phyloP scores from a whole-genome alignment of 1,140 invertebrate species.

The Drosophila carrolli region DNA sequence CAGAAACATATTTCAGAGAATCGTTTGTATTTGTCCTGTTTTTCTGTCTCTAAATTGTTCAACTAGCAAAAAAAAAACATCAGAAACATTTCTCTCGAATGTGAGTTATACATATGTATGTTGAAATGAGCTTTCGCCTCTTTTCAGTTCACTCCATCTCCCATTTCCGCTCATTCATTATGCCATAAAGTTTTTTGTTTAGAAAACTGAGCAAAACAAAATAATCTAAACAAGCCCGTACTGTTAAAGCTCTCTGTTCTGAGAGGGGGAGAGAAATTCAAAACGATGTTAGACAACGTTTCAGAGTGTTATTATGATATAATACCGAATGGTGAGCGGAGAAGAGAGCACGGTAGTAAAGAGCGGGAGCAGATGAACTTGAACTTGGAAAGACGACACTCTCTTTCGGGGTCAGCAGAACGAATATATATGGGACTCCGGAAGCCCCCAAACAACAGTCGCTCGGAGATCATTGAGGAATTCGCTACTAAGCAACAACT shows the following conservation, averaged over 20 bases:
- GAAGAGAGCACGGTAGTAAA: conserved; percentile 5
- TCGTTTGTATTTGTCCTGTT: no score
- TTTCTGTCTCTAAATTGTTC: no score
- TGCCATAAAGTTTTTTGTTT: conserved; percentile 9
- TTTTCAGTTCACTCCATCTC: not conserved
- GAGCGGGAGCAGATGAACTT: conserved; percentile 29
- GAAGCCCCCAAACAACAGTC: conserved; percentile 9
- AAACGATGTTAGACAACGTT: conserved; percentile 6
- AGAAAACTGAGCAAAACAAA: conserved; percentile 43
- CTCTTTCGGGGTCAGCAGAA: conserved; percentile 6
- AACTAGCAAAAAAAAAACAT: no score
- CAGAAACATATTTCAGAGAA: no score
- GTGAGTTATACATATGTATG: not conserved
- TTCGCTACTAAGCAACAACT: conserved; percentile 5
- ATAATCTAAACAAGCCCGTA: conserved; percentile 8
- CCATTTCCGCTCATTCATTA: not conserved
- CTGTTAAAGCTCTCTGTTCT: not conserved
- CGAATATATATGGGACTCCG: conserved; percentile 23
- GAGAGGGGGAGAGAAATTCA: conserved; percentile 3
- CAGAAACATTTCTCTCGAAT: not conserved
- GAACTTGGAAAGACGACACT: conserved; percentile 12
- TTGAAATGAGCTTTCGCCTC: not conserved
- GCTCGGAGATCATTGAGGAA: conserved; percentile 20
- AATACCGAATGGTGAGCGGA: conserved; percentile 1
- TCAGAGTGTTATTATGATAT: conserved; percentile 8